Percentiles rank a stretch among this genome's conserved stretches.
These are phyloP conservation scores for Dorcus hopei DNA, from an alignment of 2,888 invertebrate genomes.

Conservation along the genomic window DNA sequence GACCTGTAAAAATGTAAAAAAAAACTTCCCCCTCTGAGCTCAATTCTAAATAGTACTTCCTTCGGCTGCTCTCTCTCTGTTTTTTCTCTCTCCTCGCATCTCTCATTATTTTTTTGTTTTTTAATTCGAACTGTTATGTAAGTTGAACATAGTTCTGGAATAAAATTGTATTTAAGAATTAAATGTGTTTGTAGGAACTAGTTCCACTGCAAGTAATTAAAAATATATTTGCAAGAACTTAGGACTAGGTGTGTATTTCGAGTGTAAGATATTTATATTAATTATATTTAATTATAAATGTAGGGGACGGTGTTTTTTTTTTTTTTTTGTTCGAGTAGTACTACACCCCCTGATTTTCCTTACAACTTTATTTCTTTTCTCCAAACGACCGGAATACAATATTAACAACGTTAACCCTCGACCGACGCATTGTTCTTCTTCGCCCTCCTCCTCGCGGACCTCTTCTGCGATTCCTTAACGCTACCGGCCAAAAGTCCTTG, in stretches of 20 bases:
- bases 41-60: conserved; percentile 19
- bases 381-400: too few relatives aligned
- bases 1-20: conserved; percentile 39
- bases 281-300: conserved; percentile 53
- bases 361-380: too few relatives aligned
- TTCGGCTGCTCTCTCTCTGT: conserved; percentile 10
- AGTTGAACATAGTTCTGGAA: conserved; percentile 43
- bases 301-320: conserved; percentile 11
- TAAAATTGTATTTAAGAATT: conserved; percentile 42
- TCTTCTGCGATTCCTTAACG: conserved; percentile 38
- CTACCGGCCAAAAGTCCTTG: conserved; percentile 46
- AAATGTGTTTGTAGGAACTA: conserved; percentile 48
- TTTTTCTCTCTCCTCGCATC: conserved; percentile 9
- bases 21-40: conserved; percentile 17
- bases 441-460: conserved; percentile 34
- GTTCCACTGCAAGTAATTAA: conserved; percentile 40
- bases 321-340: too few relatives aligned
- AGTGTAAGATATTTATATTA: conserved; percentile 54
- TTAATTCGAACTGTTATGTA: conserved; percentile 15
- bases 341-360: too few relatives aligned
- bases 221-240: conserved; percentile 39
- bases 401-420: too few relatives aligned
- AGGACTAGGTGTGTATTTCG: conserved; percentile 49
- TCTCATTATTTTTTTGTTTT: conserved; percentile 10
- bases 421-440: not conserved